Base-by-base conservation (phyloP, 2,888 invertebrate genomes). In the Oxytorus armatus region DNA sequence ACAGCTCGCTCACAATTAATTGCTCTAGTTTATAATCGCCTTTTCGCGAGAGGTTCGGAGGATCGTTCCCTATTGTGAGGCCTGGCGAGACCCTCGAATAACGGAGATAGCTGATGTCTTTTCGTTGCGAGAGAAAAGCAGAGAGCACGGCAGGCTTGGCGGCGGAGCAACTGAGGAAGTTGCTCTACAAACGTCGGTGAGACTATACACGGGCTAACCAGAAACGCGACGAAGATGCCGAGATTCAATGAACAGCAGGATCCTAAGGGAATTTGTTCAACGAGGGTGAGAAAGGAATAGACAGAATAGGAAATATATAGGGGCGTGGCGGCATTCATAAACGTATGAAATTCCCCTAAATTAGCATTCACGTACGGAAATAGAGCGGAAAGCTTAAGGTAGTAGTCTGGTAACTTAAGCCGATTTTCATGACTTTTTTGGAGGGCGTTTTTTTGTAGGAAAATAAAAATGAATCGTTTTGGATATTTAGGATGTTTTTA, bases 11-110 rank as follows among this genome's bases (percentile, higher is more conserved):
- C 85, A 86, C 86, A 88, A 88, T 89, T 88, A 89, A 89, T 89
- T 86, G 87, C 86, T 85, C 85, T 85, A 88, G 88, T 88, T 89
- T 88, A 89, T 89, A 89, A 88, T 87, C 88, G 85, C 85, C 85
- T 87, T 85, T 86, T 66, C 83, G 84, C 84, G 36, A 66, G 61
- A 61, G 51, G 61, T 33, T 61, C 53, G 33, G 10, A 8, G 21
- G 3, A n/a, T 14, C 25, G 59, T 49, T 7, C 69, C 39, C 78
- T 49, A 78, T 87, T 87, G 85, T 86, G 83, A 86, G 72, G 14
- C 11, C 23, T 16, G 44, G 44, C 21, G 82, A 72, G 77, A 79
- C 79, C 74, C 81, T 69, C 82, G 83, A 86, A 78, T 85, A 73
- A 81, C 77, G 18, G 66, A 84, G 83, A 88, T 86, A 86, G 79